Conservation (phyloP, 2,888 invertebrate species). For the Brachyopa scutellaris region DNA sequence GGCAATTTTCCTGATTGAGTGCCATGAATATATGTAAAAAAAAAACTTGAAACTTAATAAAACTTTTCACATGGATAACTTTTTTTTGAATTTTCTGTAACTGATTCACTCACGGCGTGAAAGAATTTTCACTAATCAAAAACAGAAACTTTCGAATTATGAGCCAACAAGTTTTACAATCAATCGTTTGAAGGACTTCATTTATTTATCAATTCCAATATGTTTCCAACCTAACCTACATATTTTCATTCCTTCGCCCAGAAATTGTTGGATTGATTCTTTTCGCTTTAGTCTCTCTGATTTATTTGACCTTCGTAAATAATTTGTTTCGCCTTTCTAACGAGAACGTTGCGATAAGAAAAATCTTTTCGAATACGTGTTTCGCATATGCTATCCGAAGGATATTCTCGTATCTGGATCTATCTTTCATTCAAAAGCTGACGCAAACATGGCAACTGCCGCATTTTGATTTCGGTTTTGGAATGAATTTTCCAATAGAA, state of each 20-base stretch:
- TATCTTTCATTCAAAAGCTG: not conserved
- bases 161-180: not conserved
- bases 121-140: too few relatives aligned
- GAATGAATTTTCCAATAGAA: not conserved
- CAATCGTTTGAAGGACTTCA: not conserved
- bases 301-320: not conserved
- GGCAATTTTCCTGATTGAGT: too few relatives aligned
- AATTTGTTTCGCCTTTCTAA: not conserved
- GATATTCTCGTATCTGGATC: not conserved
- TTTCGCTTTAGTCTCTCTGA: not conserved
- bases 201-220: not conserved
- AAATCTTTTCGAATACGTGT: constrained; percentile 22
- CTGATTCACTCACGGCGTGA: too few relatives aligned
- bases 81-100: too few relatives aligned
- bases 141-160: not conserved
- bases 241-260: not conserved
- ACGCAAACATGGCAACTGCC: not conserved
- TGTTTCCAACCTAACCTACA: not conserved
- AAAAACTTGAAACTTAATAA: too few relatives aligned
- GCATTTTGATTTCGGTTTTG: constrained; percentile 5
- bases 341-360: not conserved
- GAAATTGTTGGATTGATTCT: not conserved
- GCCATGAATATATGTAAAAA: too few relatives aligned
- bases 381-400: constrained; percentile 1
- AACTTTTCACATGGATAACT: too few relatives aligned